These are phyloP conservation scores for Drosophila colorata DNA, from an alignment of 2,888 invertebrate genomes.

Conservation along the genomic window DNA sequence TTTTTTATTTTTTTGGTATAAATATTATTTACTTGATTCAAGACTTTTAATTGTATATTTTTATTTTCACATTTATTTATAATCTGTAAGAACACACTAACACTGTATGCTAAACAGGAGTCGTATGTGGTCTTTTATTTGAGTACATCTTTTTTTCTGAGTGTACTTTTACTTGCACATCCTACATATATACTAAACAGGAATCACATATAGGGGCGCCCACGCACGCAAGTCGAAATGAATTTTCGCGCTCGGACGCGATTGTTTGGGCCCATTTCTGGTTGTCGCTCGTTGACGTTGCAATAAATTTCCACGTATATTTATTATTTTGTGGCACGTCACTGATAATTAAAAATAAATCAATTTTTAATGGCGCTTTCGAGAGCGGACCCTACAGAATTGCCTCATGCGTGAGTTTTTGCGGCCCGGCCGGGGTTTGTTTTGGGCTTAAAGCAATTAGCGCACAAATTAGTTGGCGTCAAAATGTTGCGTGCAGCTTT, in stretches of 20 bases:
- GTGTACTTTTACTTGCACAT: constrained; percentile 4
- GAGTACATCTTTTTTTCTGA: background rate
- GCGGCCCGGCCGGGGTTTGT: constrained; percentile 14
- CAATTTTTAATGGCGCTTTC: constrained; percentile 74
- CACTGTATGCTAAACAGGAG: background rate
- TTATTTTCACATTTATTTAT: no score
- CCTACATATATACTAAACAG: constrained; percentile 2
- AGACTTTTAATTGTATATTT: background rate
- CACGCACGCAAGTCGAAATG: constrained; percentile 43
- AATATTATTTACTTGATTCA: no score
- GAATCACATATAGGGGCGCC: constrained; percentile 18
- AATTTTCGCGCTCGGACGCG: constrained; percentile 36
- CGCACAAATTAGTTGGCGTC: constrained; percentile 64
- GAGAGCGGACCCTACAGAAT: constrained; percentile 26
- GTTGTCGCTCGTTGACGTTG: constrained; percentile 73
- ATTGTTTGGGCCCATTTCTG: constrained; percentile 53
- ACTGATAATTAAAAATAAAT: constrained; percentile 84
- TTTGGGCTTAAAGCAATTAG: constrained; percentile 66
- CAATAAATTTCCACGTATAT: constrained; percentile 81
- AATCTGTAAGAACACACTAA: no score
- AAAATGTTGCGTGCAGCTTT: constrained; percentile 58
- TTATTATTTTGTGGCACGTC: constrained; percentile 83
- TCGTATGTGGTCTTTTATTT: no score
- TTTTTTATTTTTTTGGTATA: no score
- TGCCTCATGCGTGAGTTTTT: constrained; percentile 15